These are phyloP conservation scores for Chloroceryle aenea DNA, from an alignment of 2,113 vertebrate species.

Conservation along the genomic window DNA sequence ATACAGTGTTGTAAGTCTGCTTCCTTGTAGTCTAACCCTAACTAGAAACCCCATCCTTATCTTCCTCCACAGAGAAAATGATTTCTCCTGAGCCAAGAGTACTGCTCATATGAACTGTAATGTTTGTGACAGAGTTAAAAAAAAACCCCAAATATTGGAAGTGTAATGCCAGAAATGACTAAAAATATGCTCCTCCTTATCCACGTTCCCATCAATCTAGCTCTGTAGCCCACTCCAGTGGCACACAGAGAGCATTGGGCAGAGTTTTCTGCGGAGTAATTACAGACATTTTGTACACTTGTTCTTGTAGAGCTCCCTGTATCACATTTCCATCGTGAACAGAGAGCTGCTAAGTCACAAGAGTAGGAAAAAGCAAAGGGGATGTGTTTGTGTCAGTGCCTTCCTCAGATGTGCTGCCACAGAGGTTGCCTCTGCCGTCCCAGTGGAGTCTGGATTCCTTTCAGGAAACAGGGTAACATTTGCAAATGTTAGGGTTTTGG, in stretches of 20 bases:
- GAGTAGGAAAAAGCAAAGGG: background rate
- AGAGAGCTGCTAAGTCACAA: background rate
- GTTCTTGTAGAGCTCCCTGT: background rate
- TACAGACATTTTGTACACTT: background rate
- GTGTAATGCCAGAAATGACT: background rate
- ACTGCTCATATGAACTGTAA: background rate
- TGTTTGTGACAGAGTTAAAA: background rate
- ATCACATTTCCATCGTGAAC: background rate
- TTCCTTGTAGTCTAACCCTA: background rate
- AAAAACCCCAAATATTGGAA: background rate
- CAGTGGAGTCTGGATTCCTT: background rate
- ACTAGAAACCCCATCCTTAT: background rate
- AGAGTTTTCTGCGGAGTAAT: background rate
- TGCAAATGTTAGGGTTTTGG: background rate
- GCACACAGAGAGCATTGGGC: background rate
- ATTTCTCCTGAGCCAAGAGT: background rate
- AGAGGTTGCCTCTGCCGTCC: background rate
- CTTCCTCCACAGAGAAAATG: background rate
- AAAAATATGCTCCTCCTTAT: background rate
- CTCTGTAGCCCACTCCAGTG: background rate
- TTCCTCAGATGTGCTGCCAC: background rate
- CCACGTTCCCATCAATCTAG: background rate
- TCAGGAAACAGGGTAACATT: background rate
- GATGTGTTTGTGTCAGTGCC: background rate
- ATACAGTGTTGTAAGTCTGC: background rate